phyloP scores from a whole-genome alignment of 2,888 invertebrate species.

The Leptinotarsa juncta region DNA sequence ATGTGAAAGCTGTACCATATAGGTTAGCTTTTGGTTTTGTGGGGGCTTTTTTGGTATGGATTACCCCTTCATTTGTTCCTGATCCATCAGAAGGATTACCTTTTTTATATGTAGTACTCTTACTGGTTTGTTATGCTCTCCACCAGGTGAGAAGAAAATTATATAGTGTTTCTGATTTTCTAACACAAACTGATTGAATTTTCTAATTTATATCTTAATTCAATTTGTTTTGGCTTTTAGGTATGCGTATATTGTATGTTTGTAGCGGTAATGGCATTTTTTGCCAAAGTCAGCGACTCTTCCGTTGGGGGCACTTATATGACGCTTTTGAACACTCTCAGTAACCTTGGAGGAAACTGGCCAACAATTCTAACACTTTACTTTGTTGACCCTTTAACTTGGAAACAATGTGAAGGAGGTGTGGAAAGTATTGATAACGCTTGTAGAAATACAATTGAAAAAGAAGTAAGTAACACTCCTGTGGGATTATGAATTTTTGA shows the following conservation, averaged over 20 bases:
- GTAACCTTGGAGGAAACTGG: conserved; percentile 99
- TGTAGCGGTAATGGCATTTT: conserved; percentile 97
- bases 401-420: conserved; percentile 75
- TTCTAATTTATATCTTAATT: too few relatives aligned
- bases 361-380: conserved; percentile 91
- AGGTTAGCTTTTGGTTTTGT: conserved; percentile 87
- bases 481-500: too few relatives aligned
- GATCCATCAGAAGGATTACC: conserved; percentile 73
- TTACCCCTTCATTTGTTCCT: conserved; percentile 81
- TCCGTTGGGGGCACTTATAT: conserved; percentile 98
- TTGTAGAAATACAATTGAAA: conserved; percentile 74
- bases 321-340: conserved; percentile 96
- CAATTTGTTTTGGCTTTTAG: conserved; percentile 65
- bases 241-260: conserved; percentile 96
- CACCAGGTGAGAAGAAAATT: conserved; percentile 79
- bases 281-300: conserved; percentile 96
- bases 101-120: conserved; percentile 79
- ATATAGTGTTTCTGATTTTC: background rate
- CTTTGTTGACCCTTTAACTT: conserved; percentile 90
- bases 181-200: too few relatives aligned
- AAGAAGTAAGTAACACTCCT: conserved; percentile 70
- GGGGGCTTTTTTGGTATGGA: conserved; percentile 85
- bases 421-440: conserved; percentile 68
- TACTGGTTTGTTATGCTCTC: conserved; percentile 84
- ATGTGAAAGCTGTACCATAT: conserved; percentile 88